Evolutionary conservation across 2,113 vertebrate species (phyloP), one percentile per base, ranked within the genome.

Genomic region (Lampris megalopsis): DNA sequence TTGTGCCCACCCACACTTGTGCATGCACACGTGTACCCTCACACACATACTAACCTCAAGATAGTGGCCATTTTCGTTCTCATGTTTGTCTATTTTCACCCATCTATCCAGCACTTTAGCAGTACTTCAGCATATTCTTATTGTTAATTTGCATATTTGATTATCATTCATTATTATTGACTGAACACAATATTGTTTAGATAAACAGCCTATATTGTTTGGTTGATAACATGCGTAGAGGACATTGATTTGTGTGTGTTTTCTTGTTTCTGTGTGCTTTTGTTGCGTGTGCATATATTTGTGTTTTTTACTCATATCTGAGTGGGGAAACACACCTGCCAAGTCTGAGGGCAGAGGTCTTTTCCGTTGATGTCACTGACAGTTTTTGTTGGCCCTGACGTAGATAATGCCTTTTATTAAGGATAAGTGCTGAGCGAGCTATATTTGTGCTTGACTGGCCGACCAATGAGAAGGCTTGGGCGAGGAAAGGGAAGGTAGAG

Each of bases 371-470:
- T 75, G 73, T 81, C 42, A 0, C 43, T 83, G 73, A 72, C 81
- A 75, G 73, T 73, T 76, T 57, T 71, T 75, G 8, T 48, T 40
- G 41, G 66, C 61, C 37, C 59, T 80, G 73, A 83, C 86, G 83
- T 75, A 63, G 76, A 75, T 88, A 78, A 84, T 76, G 73, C 75
- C 82, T 80, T 81, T 81, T 71, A 75, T 70, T 64, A 80, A 66
- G 35, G 65, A 63, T 50, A 64, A 58, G 67, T 64, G 67, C 82
- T 75, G 76, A 83, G 74, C 52, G 38, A 79, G 70, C 71, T 58
- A 68, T 63, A 73, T 87, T 85, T 75, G 43, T 85, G 79, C 83
- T 86, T 80, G 68, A 70, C 67, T 71, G 67, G 35, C 50, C 13
- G 1, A 85, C 70, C 61, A 63, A 73, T 73, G 40, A 57, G 78